Conservation (phyloP, 2,888 invertebrate species). For the Platerodrilus igneus region DNA sequence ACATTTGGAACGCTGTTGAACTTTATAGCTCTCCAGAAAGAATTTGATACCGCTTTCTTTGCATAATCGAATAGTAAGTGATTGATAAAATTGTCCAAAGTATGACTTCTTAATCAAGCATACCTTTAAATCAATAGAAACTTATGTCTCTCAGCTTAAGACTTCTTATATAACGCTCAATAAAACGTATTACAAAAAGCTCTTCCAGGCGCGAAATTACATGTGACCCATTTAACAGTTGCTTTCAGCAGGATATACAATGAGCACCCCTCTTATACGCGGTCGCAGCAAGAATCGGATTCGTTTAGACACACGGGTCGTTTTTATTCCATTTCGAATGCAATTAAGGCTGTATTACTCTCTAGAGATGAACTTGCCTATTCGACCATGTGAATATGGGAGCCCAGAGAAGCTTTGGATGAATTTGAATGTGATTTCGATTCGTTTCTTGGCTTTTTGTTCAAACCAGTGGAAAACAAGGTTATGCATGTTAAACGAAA, state of each 20-base stretch:
- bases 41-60: no score
- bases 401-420: constrained; percentile 19
- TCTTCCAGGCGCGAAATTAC: constrained; percentile 22
- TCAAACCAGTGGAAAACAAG: constrained; percentile 13
- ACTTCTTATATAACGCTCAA: no score
- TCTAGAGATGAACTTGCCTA: constrained; percentile 20
- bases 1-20: no score
- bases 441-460: constrained; percentile 14
- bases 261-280: constrained; percentile 16
- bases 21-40: no score
- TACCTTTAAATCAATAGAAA: no score
- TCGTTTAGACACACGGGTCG: constrained; percentile 15
- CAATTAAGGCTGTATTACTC: constrained; percentile 22
- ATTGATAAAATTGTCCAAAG: no score
- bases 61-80: no score
- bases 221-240: constrained; percentile 23
- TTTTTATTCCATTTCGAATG: constrained; percentile 24
- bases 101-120: no score
- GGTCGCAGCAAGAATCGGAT: constrained; percentile 14
- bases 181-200: constrained; percentile 16
- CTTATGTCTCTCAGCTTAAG: no score
- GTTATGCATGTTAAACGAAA: constrained; percentile 19
- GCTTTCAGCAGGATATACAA: constrained; percentile 15
- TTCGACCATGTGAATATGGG: constrained; percentile 23
- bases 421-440: constrained; percentile 24